These are phyloP conservation scores for Peromyscus eremicus DNA, from an alignment of 2,797 vertebrate species.

Conservation along the genomic window DNA sequence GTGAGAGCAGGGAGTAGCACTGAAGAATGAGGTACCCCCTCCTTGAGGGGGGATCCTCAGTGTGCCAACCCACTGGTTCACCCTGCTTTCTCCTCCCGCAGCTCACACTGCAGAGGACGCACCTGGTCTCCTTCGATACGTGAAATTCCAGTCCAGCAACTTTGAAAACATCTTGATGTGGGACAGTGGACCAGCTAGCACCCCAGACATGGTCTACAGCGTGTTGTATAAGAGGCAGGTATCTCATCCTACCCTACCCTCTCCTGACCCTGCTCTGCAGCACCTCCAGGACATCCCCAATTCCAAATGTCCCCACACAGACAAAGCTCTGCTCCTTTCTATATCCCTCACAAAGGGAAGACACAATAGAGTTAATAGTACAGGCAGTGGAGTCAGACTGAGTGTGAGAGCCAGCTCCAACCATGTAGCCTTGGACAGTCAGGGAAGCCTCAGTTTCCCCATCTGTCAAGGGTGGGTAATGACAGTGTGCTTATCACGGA, in stretches of 20 bases:
- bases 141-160: slow-evolving; percentile 87
- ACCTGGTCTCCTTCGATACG: slow-evolving; percentile 71
- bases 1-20: fast-evolving
- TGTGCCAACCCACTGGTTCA: not conserved
- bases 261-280: not conserved
- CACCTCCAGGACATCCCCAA: not conserved
- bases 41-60: fast-evolving
- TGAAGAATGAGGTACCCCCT: not conserved
- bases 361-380: not conserved
- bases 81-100: not conserved
- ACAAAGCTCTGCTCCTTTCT: not conserved
- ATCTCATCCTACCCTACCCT: not conserved
- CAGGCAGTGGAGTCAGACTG: not conserved
- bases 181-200: slow-evolving; percentile 67
- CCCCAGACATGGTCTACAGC: slow-evolving; percentile 82
- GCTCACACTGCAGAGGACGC: slow-evolving; percentile 36
- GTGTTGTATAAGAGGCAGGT: slow-evolving; percentile 87
- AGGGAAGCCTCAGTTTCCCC: slow-evolving; percentile 6
- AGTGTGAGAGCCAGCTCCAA: not conserved
- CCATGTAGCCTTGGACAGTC: not conserved
- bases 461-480: not conserved
- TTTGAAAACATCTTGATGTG: slow-evolving; percentile 89
- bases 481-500: not conserved
- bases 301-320: not conserved
- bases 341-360: not conserved